phyloP scores from a whole-genome alignment of 2,797 vertebrate species.

The Anniella stebbinsi region DNA sequence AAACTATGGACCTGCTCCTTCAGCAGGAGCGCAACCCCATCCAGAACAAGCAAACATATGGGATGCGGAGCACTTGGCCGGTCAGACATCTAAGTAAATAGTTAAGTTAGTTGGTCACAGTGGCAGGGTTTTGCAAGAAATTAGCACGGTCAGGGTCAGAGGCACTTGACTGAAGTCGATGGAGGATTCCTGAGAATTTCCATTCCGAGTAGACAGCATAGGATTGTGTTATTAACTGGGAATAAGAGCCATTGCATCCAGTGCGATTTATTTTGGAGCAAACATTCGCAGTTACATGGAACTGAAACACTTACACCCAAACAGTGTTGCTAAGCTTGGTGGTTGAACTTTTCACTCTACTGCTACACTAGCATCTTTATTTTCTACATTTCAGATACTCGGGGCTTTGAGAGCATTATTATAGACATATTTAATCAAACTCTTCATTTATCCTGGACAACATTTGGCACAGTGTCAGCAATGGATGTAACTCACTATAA shows the following conservation, averaged over 20 bases:
- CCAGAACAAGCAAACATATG: too few relatives aligned
- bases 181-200: too few relatives aligned
- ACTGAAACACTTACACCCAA: background rate
- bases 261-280: background rate
- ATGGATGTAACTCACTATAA: slow-evolving; percentile 51
- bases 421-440: slow-evolving; percentile 57
- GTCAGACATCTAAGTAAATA: too few relatives aligned
- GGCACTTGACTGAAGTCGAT: too few relatives aligned
- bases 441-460: slow-evolving; percentile 59
- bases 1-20: too few relatives aligned
- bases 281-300: too few relatives aligned
- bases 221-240: background rate
- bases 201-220: too few relatives aligned
- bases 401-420: slow-evolving; percentile 55
- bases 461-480: slow-evolving; percentile 45
- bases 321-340: background rate
- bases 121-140: too few relatives aligned
- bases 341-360: slow-evolving; percentile 50
- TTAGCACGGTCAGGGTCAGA: too few relatives aligned
- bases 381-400: slow-evolving; percentile 45
- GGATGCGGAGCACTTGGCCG: too few relatives aligned
- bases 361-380: slow-evolving; percentile 44
- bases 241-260: background rate
- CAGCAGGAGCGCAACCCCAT: too few relatives aligned
- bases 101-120: too few relatives aligned